phyloP scores from a whole-genome alignment of 2,888 invertebrate genomes.

The Calameuta filiformis region DNA sequence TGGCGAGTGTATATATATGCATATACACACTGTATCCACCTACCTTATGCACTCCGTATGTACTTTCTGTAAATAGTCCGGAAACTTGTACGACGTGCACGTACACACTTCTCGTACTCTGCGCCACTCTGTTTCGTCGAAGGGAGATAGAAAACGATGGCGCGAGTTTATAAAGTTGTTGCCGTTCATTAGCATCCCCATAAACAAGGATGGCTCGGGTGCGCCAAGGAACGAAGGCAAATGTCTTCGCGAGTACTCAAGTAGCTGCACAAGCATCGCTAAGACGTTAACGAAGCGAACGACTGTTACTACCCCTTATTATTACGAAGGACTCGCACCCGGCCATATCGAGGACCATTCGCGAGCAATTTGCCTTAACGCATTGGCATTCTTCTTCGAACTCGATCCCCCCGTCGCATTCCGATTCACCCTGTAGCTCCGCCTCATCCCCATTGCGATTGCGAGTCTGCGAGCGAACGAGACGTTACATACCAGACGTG shows the following conservation, averaged over 20 bases:
- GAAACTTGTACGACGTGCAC: not conserved
- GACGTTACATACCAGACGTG: not conserved
- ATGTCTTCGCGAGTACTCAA: constrained; percentile 43
- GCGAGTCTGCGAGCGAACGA: not conserved
- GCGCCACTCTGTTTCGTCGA: not conserved
- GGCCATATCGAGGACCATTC: not conserved
- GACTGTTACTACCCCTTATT: constrained; percentile 23
- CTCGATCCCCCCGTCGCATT: not conserved
- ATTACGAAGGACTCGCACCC: constrained; percentile 3
- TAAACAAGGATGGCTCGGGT: constrained; percentile 9
- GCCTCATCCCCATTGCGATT: not conserved
- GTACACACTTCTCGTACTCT: not conserved
- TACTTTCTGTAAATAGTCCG: not conserved
- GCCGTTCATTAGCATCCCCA: constrained; percentile 51
- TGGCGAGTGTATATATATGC: not conserved
- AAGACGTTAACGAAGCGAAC: constrained; percentile 30
- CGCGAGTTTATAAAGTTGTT: constrained; percentile 51
- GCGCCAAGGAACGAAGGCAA: constrained; percentile 25
- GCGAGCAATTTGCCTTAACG: constrained; percentile 6
- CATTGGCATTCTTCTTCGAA: not conserved
- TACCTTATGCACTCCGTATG: not conserved
- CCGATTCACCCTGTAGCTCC: not conserved
- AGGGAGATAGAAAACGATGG: not conserved
- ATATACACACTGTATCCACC: no score
- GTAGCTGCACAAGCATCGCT: constrained; percentile 31